phyloP scores from a whole-genome alignment of 2,797 vertebrate genomes.

The Lepilemur ruficaudatus region DNA sequence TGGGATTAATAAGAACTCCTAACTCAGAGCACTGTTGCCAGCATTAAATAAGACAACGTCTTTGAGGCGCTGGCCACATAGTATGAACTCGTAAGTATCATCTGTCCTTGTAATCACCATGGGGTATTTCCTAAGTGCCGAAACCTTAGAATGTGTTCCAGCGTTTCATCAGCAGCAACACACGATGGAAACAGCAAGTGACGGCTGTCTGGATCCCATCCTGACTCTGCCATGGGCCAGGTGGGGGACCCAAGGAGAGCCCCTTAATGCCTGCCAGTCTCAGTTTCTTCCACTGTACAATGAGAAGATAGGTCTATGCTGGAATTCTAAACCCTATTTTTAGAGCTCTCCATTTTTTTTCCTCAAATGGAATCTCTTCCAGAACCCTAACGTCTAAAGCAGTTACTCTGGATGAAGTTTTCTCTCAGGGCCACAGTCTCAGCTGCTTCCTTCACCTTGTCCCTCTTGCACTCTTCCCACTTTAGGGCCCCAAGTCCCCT shows the following conservation, averaged over 20 bases:
- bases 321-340: not conserved
- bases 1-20: not conserved
- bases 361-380: not conserved
- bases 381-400: not conserved
- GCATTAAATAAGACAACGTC: not conserved
- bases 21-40: not conserved
- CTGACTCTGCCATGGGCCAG: not conserved
- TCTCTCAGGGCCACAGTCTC: not conserved
- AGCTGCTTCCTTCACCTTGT: not conserved
- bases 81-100: fast-evolving
- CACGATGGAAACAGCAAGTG: not conserved
- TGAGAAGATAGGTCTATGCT: not conserved
- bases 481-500: too few relatives aligned
- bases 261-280: not conserved
- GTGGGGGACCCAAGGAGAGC: not conserved
- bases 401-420: not conserved
- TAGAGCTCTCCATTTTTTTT: not conserved
- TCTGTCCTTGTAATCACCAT: not conserved
- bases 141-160: not conserved
- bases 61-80: not conserved
- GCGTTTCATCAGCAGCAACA: not conserved
- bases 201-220: too few relatives aligned
- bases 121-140: not conserved
- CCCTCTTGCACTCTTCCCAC: not conserved
- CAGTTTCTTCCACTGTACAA: not conserved